Conservation (phyloP, 2,797 vertebrate species). For the Sebastes elongatus region DNA sequence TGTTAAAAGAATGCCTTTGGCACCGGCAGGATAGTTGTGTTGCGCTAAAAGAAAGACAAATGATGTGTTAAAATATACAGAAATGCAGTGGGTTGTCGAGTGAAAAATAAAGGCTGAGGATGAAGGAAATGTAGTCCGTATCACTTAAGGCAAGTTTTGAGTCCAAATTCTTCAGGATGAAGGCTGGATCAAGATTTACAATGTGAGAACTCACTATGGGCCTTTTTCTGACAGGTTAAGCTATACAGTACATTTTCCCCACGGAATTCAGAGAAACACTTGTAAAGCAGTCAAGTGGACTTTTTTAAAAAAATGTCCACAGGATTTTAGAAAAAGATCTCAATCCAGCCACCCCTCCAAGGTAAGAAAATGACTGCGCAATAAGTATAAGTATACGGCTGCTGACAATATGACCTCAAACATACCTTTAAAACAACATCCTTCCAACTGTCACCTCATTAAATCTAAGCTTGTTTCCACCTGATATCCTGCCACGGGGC, state of each 20-base stretch:
- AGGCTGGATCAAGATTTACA: slow-evolving; percentile 68
- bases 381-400: neutral
- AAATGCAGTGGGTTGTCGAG: slow-evolving; percentile 40
- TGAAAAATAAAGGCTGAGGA: slow-evolving; percentile 1
- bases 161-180: slow-evolving; percentile 53
- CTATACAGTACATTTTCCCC: slow-evolving; percentile 14
- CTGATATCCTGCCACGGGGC: slow-evolving; percentile 49
- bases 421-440: slow-evolving; percentile 9
- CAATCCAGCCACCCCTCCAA: neutral
- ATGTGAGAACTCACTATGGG: slow-evolving; percentile 47
- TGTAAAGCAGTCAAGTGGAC: slow-evolving; percentile 7
- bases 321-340: neutral
- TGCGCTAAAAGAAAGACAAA: slow-evolving; percentile 53
- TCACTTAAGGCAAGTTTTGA: slow-evolving; percentile 56
- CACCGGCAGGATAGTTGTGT: neutral
- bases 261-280: slow-evolving; percentile 24
- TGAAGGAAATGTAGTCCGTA: slow-evolving; percentile 39
- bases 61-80: slow-evolving; percentile 45
- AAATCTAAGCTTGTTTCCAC: slow-evolving; percentile 71
- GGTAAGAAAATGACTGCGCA: neutral
- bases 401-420: slow-evolving; percentile 23
- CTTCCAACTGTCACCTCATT: slow-evolving; percentile 37
- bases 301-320: neutral
- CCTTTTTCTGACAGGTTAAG: slow-evolving; percentile 43
- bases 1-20: slow-evolving; percentile 32